Percentiles rank a stretch among this genome's conserved stretches.
Conservation (phyloP, 2,113 vertebrate species). For the Apodemus sylvaticus region DNA sequence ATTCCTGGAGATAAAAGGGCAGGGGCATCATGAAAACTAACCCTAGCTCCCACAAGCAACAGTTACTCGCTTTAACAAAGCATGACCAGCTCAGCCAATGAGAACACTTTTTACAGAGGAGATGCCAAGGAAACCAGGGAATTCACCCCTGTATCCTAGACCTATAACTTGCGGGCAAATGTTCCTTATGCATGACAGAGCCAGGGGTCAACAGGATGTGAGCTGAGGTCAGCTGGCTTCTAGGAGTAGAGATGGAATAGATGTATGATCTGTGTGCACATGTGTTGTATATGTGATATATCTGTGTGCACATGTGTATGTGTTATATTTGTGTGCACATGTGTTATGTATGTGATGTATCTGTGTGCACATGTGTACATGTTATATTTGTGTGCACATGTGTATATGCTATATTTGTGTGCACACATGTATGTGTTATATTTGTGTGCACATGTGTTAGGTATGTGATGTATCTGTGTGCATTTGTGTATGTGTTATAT, state of each 20-base stretch:
- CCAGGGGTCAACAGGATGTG: not conserved
- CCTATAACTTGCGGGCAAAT: not conserved
- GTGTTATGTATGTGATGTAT: too few species aligned
- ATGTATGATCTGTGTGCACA: too few species aligned
- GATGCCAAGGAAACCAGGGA: not conserved
- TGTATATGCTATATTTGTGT: too few species aligned
- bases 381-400: too few species aligned
- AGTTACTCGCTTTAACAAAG: not conserved
- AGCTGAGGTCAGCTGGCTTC: not conserved
- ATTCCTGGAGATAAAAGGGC: slow-evolving; percentile 23
- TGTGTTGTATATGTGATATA: too few species aligned
- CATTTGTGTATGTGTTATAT: too few species aligned
- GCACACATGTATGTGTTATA: too few species aligned
- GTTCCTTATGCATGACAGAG: not conserved
- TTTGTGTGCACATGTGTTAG: too few species aligned
- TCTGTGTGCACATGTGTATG: too few species aligned
- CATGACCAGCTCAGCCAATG: not conserved
- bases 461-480: too few species aligned
- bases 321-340: too few species aligned
- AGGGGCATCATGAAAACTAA: not conserved
- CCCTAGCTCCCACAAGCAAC: not conserved
- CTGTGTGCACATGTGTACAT: too few species aligned
- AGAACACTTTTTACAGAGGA: not conserved
- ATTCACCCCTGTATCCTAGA: not conserved
- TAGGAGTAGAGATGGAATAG: not conserved